A percentile compares a stretch with the other conserved stretches of the same genome.
Conservation (phyloP, 2,797 vertebrate genomes). For the Perodicticus potto region DNA sequence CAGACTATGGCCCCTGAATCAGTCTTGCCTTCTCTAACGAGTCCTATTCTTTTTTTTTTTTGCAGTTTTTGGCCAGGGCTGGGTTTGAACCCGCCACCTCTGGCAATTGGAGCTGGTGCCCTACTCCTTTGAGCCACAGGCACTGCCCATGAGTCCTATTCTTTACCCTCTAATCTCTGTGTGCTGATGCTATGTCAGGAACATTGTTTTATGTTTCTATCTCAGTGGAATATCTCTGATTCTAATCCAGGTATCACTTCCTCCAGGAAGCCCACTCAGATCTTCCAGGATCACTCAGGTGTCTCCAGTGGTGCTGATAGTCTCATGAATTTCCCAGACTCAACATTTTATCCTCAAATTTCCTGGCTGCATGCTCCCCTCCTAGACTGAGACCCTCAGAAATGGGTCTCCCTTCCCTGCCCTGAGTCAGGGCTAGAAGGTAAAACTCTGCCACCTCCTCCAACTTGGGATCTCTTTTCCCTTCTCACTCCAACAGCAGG, state of each 20-base stretch:
- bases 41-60: not conserved
- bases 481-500: not conserved
- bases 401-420: not conserved
- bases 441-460: not conserved
- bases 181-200: not conserved
- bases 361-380: not conserved
- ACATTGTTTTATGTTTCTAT: not conserved
- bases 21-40: not conserved
- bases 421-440: not conserved
- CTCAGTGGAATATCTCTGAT: not conserved
- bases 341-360: not conserved
- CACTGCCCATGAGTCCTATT: not conserved
- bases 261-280: not conserved
- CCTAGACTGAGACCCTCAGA: not conserved
- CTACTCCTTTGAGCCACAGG: too few relatives aligned
- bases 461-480: not conserved
- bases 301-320: not conserved
- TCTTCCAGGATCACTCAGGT: not conserved
- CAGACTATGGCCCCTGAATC: not conserved
- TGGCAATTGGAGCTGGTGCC: too few relatives aligned
- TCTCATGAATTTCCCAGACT: not conserved
- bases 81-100: too few relatives aligned
- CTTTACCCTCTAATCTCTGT: not conserved
- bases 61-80: too few relatives aligned
- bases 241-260: not conserved